Evolutionary conservation across 1,140 invertebrate genomes (phyloP).

Genomic region (Steinernema feltiae): DNA sequence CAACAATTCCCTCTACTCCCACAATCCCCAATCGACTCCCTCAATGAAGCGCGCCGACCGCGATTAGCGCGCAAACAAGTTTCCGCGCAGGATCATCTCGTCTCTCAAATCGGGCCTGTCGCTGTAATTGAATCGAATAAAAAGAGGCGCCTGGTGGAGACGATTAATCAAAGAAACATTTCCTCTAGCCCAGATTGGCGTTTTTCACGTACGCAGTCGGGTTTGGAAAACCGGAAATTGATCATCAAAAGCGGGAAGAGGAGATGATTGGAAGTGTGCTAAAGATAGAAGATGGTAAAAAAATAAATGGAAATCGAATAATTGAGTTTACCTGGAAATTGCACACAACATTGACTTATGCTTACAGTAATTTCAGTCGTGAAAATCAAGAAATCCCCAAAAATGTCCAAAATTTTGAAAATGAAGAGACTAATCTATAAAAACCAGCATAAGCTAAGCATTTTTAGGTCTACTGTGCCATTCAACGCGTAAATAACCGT

Average conservation of each 20-base stretch:
- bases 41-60: neutral
- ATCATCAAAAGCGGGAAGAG: neutral
- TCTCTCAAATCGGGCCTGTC: neutral
- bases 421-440: no score
- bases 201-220: neutral
- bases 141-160: neutral
- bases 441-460: no score
- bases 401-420: no score
- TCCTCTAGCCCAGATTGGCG: neutral
- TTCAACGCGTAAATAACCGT: no score
- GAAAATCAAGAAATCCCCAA: no score
- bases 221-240: neutral
- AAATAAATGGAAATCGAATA: no score
- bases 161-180: conserved; percentile 11
- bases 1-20: no score
- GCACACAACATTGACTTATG: no score
- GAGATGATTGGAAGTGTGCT: neutral
- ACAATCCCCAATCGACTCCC: neutral
- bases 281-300: neutral
- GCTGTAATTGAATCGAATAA: neutral
- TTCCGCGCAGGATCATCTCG: neutral
- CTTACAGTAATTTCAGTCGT: no score
- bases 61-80: conserved; percentile 10
- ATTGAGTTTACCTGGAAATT: no score
- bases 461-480: no score